Percentiles rank a stretch among this genome's conserved stretches.
phyloP scores from a whole-genome alignment of 2,797 vertebrate genomes.

The Pantherophis vulpinus region DNA sequence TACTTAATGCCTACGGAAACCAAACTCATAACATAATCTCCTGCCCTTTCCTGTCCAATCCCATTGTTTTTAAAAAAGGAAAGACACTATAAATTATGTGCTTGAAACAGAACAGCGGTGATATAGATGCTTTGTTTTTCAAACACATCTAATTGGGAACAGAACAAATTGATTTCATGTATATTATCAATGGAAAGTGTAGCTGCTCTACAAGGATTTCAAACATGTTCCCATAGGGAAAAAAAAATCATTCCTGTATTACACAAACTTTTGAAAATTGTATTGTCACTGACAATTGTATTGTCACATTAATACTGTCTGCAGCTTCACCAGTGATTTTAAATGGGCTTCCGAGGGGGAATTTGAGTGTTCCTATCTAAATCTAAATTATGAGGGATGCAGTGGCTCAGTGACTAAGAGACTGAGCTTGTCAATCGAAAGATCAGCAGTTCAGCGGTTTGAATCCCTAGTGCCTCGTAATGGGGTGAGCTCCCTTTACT shows the following conservation, averaged over 20 bases:
- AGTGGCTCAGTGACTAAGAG: no score
- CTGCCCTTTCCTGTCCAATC: not conserved
- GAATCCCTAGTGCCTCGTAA: no score
- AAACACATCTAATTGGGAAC: slow-evolving; percentile 24
- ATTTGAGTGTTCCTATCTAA: not conserved
- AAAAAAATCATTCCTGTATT: not conserved
- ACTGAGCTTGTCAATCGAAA: no score
- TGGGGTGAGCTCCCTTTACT: no score
- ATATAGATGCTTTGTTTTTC: not conserved
- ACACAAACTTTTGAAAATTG: not conserved
- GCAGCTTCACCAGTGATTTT: not conserved
- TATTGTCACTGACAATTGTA: not conserved
- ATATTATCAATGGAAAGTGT: slow-evolving; percentile 34
- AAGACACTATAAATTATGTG: not conserved
- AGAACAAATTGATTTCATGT: slow-evolving; percentile 49
- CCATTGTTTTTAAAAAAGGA: not conserved
- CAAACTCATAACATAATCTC: not conserved
- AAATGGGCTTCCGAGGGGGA: not conserved
- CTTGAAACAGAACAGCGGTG: not conserved
- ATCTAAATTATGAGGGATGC: no score
- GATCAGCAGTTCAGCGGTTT: no score
- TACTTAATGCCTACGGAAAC: slow-evolving; percentile 19
- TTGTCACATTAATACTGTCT: not conserved
- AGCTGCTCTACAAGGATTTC: not conserved
- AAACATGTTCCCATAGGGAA: not conserved